A percentile compares a stretch with the other conserved stretches of the same genome.
Evolutionary conservation across 1,140 invertebrate species (phyloP).

Genomic region (Metopolophium dirhodum): DNA sequence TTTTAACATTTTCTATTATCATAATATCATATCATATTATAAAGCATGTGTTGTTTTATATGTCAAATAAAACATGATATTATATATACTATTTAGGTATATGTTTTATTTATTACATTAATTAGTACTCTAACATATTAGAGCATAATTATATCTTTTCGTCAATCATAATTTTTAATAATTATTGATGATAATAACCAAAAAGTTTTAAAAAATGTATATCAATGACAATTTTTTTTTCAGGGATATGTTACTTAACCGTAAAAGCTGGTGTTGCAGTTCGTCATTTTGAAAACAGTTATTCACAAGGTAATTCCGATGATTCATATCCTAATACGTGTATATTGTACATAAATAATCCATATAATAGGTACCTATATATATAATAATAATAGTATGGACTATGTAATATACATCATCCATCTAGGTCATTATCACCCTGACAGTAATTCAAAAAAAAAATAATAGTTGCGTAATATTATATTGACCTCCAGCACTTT

Average conservation of each 20-base stretch:
- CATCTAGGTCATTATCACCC: slow-evolving; percentile 40
- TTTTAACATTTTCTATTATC: too few relatives aligned
- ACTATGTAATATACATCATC: neutral
- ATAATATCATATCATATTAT: too few relatives aligned
- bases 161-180: too few relatives aligned
- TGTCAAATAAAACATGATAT: too few relatives aligned
- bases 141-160: too few relatives aligned
- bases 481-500: slow-evolving; percentile 25
- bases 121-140: too few relatives aligned
- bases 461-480: neutral
- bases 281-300: slow-evolving; percentile 22
- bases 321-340: slow-evolving; percentile 21
- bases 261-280: slow-evolving; percentile 4
- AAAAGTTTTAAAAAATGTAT: neutral
- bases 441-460: slow-evolving; percentile 22
- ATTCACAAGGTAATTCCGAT: slow-evolving; percentile 47
- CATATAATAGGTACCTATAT: neutral
- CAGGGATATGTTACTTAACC: slow-evolving; percentile 52
- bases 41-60: too few relatives aligned
- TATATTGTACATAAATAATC: neutral
- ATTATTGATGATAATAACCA: neutral
- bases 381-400: neutral
- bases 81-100: too few relatives aligned
- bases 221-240: neutral
- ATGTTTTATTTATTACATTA: too few relatives aligned